A percentile compares a stretch with the other conserved stretches of the same genome.
Evolutionary conservation across 1,140 invertebrate species (phyloP).

Genomic region (Triops cancriformis): DNA sequence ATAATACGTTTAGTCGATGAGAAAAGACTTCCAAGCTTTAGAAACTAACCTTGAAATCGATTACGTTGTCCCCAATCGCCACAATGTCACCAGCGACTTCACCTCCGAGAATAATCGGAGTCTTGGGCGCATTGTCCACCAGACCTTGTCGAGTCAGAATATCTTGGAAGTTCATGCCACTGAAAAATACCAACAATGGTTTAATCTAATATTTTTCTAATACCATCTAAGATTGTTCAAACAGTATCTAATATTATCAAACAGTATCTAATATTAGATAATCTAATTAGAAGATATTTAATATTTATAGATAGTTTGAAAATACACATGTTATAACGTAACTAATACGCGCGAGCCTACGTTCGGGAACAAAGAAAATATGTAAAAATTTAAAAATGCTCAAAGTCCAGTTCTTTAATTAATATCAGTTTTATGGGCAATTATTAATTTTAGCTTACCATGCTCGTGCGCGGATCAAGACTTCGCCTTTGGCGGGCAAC

Average conservation of each 20-base stretch:
- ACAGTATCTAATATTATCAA: too few species aligned
- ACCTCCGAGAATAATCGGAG: conserved; percentile 76
- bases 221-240: too few species aligned
- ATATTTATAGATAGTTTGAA: too few species aligned
- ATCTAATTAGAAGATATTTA: too few species aligned
- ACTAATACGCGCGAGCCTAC: too few species aligned
- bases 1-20: not conserved
- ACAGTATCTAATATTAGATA: too few species aligned
- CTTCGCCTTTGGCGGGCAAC: conserved; percentile 60
- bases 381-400: too few species aligned
- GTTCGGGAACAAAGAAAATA: too few species aligned
- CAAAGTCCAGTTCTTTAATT: not conserved
- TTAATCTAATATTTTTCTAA: too few species aligned
- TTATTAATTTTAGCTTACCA: too few species aligned
- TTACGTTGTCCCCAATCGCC: conserved; percentile 68
- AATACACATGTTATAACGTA: too few species aligned
- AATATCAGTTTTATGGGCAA: too few species aligned
- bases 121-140: conserved; percentile 72
- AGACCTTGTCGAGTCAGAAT: conserved; percentile 75
- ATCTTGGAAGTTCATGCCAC: conserved; percentile 73
- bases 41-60: conserved; percentile 63
- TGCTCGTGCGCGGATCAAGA: conserved; percentile 71
- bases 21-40: not conserved
- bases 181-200: conserved; percentile 46
- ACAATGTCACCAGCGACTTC: conserved; percentile 79